Evolutionary conservation across 2,888 invertebrate genomes (phyloP).

Genomic region (Parelbella ahira): DNA sequence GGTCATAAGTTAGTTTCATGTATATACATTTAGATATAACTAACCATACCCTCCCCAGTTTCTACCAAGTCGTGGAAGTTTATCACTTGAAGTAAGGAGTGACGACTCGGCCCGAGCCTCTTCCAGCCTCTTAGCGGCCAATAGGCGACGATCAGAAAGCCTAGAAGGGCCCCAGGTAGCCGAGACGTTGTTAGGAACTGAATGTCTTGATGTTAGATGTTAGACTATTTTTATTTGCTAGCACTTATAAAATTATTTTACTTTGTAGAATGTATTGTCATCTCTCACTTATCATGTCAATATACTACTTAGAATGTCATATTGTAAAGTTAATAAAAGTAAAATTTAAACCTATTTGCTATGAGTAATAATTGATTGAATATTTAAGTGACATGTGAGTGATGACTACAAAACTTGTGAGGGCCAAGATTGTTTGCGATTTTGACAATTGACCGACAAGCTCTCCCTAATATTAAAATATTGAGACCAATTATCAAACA

Average conservation of each 20-base stretch:
- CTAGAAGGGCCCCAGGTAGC: conserved; percentile 80
- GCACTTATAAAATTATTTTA: conserved; percentile 22
- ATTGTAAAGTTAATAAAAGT: too few relatives aligned
- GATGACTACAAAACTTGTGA: too few relatives aligned
- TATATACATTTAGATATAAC: conserved; percentile 17
- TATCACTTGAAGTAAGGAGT: conserved; percentile 82
- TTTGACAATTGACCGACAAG: too few relatives aligned
- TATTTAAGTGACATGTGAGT: too few relatives aligned
- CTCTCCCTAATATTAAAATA: too few relatives aligned
- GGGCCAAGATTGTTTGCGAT: too few relatives aligned
- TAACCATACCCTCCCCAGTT: conserved; percentile 55
- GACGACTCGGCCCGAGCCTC: conserved; percentile 67
- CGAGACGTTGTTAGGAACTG: conserved; percentile 37
- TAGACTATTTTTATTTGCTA: conserved; percentile 30
- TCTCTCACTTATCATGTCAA: too few relatives aligned
- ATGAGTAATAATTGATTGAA: too few relatives aligned
- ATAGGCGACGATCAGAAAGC: conserved; percentile 80
- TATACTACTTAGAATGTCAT: too few relatives aligned
- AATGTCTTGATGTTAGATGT: conserved; percentile 31
- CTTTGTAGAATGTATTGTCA: not conserved
- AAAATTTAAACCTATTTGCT: too few relatives aligned
- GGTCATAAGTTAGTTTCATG: too few relatives aligned
- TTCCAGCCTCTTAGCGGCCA: conserved; percentile 67
- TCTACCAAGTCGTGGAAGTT: conserved; percentile 81
- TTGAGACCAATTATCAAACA: too few relatives aligned